Evolutionary conservation across 2,113 vertebrate genomes (phyloP).

Genomic region (Muntiacus reevesi): DNA sequence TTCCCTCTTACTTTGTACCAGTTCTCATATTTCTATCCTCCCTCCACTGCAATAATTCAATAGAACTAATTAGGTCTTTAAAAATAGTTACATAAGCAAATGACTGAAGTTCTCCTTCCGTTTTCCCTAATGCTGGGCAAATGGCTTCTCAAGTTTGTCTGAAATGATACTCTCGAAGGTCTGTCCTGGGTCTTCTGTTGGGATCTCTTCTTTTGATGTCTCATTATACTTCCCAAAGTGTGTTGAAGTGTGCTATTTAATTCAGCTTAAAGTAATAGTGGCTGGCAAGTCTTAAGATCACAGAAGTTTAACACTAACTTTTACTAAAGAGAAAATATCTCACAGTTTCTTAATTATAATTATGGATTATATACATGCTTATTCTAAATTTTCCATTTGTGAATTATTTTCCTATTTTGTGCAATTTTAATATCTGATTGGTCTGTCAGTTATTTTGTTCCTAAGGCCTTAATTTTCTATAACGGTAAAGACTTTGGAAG

Average conservation of each 20-base stretch:
- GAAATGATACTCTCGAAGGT: slow-evolving; percentile 39
- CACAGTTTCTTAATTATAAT: not conserved
- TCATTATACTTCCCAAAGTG: not conserved
- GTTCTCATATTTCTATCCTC: slow-evolving; percentile 73
- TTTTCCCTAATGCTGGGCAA: slow-evolving; percentile 56
- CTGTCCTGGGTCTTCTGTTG: slow-evolving; percentile 40
- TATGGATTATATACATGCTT: not conserved
- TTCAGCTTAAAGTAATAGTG: slow-evolving; percentile 40
- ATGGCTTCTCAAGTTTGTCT: slow-evolving; percentile 50
- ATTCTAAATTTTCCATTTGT: slow-evolving; percentile 12
- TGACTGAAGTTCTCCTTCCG: slow-evolving; percentile 62
- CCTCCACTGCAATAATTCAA: slow-evolving; percentile 71
- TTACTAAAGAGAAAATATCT: not conserved
- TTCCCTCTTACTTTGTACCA: slow-evolving; percentile 31
- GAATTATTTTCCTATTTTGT: slow-evolving; percentile 27
- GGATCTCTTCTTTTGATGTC: slow-evolving; percentile 45
- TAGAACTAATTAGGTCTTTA: slow-evolving; percentile 73
- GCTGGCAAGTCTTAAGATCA: slow-evolving; percentile 15
- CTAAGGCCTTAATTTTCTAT: not conserved
- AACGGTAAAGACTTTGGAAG: not conserved
- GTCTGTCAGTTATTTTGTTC: not conserved
- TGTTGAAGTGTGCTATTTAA: slow-evolving; percentile 23
- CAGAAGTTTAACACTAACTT: slow-evolving; percentile 17
- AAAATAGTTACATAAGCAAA: slow-evolving; percentile 75
- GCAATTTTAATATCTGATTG: not conserved